These are phyloP conservation scores for Ornithoptera priamus DNA, from an alignment of 2,888 invertebrate species.

Conservation along the genomic window DNA sequence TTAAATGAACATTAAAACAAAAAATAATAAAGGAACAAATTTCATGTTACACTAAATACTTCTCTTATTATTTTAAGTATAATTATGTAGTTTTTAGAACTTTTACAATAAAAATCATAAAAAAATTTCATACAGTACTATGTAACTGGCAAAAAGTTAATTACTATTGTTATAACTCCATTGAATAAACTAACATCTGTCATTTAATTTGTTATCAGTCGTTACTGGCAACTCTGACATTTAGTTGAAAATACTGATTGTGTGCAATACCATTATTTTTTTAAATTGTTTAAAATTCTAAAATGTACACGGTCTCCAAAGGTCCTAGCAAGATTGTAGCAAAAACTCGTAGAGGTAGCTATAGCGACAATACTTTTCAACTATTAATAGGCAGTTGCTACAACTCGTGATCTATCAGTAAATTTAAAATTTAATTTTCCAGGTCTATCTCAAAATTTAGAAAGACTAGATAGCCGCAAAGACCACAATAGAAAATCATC, in stretches of 20 bases:
- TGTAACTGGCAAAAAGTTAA: not conserved
- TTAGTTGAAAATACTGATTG: slow-evolving; percentile 40
- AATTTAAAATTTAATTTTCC: slow-evolving; percentile 49
- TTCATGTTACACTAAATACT: too few relatives aligned
- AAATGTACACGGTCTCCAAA: slow-evolving; percentile 93
- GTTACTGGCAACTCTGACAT: slow-evolving; percentile 20
- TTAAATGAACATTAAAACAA: too few relatives aligned
- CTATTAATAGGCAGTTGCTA: slow-evolving; percentile 13
- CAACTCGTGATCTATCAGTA: slow-evolving; percentile 33
- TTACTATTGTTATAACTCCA: not conserved
- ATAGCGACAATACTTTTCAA: slow-evolving; percentile 18
- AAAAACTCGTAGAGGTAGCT: slow-evolving; percentile 88
- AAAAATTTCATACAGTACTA: not conserved
- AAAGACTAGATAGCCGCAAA: slow-evolving; percentile 87
- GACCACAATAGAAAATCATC: slow-evolving; percentile 84
- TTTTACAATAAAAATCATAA: not conserved
- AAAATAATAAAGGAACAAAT: too few relatives aligned
- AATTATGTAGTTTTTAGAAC: too few relatives aligned
- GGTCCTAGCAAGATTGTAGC: slow-evolving; percentile 94
- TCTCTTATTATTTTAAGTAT: too few relatives aligned
- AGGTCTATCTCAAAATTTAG: slow-evolving; percentile 91
- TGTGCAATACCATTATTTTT: slow-evolving; percentile 53
- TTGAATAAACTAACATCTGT: not conserved
- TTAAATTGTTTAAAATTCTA: slow-evolving; percentile 60
- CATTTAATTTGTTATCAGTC: not conserved